Conservation (phyloP, 1,140 invertebrate species). For the Drosophila jambulina region DNA sequence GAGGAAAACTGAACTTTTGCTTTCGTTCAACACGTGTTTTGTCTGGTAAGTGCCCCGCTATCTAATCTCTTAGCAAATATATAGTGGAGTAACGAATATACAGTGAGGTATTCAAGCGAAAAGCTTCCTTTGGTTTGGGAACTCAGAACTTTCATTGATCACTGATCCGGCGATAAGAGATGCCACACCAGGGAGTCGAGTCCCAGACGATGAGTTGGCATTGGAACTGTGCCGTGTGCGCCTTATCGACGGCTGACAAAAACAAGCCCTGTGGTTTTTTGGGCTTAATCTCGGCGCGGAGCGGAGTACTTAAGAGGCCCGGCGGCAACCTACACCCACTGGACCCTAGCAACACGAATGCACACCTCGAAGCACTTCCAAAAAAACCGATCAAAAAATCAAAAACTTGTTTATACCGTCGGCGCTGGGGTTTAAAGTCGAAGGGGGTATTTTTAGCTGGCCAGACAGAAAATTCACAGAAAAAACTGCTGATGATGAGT, state of each 20-base stretch:
- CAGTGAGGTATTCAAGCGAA: neutral
- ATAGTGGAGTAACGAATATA: slow-evolving; percentile 2
- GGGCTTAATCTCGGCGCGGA: slow-evolving; percentile 15
- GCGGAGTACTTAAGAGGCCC: slow-evolving; percentile 15
- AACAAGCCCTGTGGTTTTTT: slow-evolving; percentile 3
- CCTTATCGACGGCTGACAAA: slow-evolving; percentile 17
- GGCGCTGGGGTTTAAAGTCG: slow-evolving; percentile 39
- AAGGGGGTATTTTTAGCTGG: slow-evolving; percentile 52
- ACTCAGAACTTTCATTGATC: slow-evolving; percentile 15
- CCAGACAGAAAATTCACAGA: slow-evolving; percentile 38
- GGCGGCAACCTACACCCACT: slow-evolving; percentile 1
- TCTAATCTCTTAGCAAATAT: slow-evolving; percentile 18
- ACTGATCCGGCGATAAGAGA: slow-evolving; percentile 7
- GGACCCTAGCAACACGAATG: slow-evolving; percentile 46
- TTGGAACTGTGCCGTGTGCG: neutral
- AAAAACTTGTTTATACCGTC: slow-evolving; percentile 26
- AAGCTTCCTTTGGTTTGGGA: neutral
- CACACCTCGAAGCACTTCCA: neutral
- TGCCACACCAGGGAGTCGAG: neutral
- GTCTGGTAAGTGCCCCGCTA: slow-evolving; percentile 14
- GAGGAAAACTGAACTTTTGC: slow-evolving; percentile 7
- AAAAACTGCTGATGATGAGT: slow-evolving; percentile 39
- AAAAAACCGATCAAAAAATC: neutral
- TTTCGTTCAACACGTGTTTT: slow-evolving; percentile 43
- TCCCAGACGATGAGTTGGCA: slow-evolving; percentile 6